Percentiles rank a stretch among this genome's conserved stretches.
Evolutionary conservation across 2,888 invertebrate species (phyloP).

Genomic region (Rosalia funebris): DNA sequence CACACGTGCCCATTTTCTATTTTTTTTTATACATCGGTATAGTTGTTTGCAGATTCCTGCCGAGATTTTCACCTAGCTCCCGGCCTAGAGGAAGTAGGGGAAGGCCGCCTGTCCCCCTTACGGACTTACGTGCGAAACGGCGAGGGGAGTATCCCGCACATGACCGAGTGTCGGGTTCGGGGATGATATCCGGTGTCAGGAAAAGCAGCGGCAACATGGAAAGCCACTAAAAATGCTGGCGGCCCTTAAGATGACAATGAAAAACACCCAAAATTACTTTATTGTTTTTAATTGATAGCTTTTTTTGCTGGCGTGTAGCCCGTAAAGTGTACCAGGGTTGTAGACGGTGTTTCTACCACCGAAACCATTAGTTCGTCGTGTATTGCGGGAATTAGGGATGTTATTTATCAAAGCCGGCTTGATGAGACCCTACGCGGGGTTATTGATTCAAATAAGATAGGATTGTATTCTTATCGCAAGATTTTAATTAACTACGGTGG

Average conservation of each 20-base stretch:
- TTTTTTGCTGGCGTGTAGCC: slow-evolving; percentile 33
- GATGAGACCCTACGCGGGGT: no score
- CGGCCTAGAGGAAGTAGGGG: neutral
- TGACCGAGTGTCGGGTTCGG: slow-evolving; percentile 47
- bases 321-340: neutral
- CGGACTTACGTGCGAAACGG: slow-evolving; percentile 13
- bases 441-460: no score
- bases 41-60: neutral
- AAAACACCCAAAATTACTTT: slow-evolving; percentile 41
- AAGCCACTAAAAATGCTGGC: slow-evolving; percentile 53
- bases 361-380: neutral
- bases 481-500: no score
- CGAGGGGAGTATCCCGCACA: slow-evolving; percentile 36
- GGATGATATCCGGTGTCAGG: slow-evolving; percentile 52
- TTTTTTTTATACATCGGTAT: no score
- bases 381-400: neutral
- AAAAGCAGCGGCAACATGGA: slow-evolving; percentile 45
- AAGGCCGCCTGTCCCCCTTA: neutral
- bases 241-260: slow-evolving; percentile 41
- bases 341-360: neutral
- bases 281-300: slow-evolving; percentile 46
- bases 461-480: no score
- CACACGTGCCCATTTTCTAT: no score
- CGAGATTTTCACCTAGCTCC: neutral
- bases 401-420: neutral